Evolutionary conservation across 2,113 vertebrate species (phyloP).

Genomic region (Pluvianellus socialis): DNA sequence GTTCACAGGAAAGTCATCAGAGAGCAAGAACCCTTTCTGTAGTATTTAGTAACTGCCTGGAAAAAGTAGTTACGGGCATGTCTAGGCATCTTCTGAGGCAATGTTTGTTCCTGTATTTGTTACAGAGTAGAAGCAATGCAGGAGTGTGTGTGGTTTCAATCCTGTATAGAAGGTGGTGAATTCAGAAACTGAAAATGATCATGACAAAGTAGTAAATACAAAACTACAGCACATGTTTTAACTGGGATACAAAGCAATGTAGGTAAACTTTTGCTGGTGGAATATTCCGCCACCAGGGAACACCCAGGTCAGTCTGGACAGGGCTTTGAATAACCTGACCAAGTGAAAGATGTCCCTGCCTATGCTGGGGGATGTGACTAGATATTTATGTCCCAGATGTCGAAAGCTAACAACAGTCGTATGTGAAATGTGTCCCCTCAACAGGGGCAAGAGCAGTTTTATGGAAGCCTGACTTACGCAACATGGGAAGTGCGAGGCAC

Average conservation of each 20-base stretch:
- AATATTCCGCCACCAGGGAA: not conserved
- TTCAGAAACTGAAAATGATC: not conserved
- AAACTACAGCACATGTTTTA: not conserved
- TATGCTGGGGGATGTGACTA: not conserved
- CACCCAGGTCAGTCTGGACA: not conserved
- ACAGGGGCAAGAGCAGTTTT: not conserved
- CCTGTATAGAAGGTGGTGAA: not conserved
- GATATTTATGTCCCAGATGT: not conserved
- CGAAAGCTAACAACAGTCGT: not conserved
- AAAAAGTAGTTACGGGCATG: not conserved
- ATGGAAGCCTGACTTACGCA: not conserved
- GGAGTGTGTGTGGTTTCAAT: not conserved
- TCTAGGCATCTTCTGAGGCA: not conserved
- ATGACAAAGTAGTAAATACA: not conserved
- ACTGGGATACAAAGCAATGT: not conserved
- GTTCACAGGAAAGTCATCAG: not conserved
- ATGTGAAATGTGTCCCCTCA: not conserved
- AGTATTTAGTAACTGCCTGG: not conserved
- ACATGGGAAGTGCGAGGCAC: rapidly evolving
- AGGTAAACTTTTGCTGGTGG: not conserved
- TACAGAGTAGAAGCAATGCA: not conserved
- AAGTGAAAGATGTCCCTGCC: not conserved
- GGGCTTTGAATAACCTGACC: not conserved
- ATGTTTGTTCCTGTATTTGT: not conserved
- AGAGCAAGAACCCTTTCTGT: not conserved